Conservation (phyloP, 2,888 invertebrate genomes). For the Philonicus albiceps region DNA sequence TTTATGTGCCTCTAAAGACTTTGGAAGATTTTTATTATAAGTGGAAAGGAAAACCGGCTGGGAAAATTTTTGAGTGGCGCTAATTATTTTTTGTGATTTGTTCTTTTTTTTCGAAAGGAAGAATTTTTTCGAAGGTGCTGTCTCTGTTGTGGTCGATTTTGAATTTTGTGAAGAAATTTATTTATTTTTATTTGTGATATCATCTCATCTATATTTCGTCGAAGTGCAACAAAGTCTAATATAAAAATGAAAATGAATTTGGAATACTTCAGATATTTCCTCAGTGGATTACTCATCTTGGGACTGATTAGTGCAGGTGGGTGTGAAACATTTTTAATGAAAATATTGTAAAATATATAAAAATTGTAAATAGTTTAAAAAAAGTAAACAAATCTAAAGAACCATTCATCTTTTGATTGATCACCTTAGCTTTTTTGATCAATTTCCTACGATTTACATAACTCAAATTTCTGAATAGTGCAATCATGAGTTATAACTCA, state of each 20-base stretch:
- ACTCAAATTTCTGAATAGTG: background rate
- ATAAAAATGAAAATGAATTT: constrained; percentile 10
- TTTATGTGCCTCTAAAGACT: background rate
- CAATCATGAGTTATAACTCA: background rate
- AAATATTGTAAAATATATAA: background rate
- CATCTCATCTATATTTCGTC: background rate
- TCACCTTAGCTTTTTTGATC: background rate
- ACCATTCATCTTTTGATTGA: background rate
- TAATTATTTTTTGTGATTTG: background rate
- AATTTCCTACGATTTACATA: background rate
- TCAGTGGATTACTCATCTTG: constrained; percentile 36
- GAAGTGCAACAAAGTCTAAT: background rate
- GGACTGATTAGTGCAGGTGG: constrained; percentile 21
- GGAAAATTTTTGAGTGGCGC: background rate
- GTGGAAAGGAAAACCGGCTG: background rate
- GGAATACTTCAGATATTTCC: constrained; percentile 29
- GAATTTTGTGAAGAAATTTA: background rate
- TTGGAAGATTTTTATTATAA: too few species aligned
- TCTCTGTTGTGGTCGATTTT: background rate
- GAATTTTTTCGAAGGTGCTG: background rate
- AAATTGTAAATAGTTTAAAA: background rate
- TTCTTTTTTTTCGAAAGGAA: too few species aligned
- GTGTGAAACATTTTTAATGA: background rate
- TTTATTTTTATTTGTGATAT: background rate
- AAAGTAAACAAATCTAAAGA: background rate